Percentiles rank a stretch among this genome's conserved stretches.
These are phyloP conservation scores for Hormaphis cornu DNA, from an alignment of 1,140 invertebrate species.

Conservation along the genomic window DNA sequence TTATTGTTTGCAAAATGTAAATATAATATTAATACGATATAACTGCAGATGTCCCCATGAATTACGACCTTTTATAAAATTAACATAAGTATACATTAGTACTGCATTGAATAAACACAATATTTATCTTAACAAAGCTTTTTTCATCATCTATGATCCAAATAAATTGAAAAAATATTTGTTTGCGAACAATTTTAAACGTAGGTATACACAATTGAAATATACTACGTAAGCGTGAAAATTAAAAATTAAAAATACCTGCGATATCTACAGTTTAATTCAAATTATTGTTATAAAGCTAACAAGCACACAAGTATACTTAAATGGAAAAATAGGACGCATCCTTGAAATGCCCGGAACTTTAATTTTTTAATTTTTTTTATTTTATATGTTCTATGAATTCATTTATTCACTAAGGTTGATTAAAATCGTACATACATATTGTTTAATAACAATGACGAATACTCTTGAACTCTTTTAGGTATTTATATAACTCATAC, in stretches of 20 bases:
- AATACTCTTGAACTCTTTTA: too few relatives aligned
- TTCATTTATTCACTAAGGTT: neutral
- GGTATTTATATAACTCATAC: too few relatives aligned
- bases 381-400: neutral
- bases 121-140: too few relatives aligned
- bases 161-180: too few relatives aligned
- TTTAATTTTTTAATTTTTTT: neutral
- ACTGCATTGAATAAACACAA: too few relatives aligned
- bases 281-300: neutral
- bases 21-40: too few relatives aligned
- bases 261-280: neutral
- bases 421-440: neutral
- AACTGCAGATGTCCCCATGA: neutral
- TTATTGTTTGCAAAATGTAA: constrained; percentile 13
- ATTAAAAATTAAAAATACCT: neutral
- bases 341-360: neutral
- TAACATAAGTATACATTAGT: neutral
- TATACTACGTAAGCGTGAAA: too few relatives aligned
- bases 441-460: neutral
- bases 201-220: too few relatives aligned
- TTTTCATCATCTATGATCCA: too few relatives aligned
- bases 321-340: neutral
- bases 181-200: too few relatives aligned
- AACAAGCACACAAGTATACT: neutral
- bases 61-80: neutral